Base-by-base conservation (phyloP, 1,140 invertebrate genomes). In the Temnothorax longispinosus region DNA sequence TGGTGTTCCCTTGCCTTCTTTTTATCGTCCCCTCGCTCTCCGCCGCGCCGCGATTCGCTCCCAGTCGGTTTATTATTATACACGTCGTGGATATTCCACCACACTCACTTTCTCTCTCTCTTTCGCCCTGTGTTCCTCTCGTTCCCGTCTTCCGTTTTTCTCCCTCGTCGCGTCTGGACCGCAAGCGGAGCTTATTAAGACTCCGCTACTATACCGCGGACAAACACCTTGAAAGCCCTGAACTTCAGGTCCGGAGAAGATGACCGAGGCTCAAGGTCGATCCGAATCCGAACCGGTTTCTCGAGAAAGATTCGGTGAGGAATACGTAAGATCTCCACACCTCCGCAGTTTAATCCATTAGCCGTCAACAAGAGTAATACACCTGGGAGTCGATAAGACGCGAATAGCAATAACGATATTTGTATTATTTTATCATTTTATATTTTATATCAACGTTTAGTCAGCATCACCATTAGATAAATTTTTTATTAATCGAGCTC, bases 241-340 rank as follows among this genome's bases (percentile, higher is more conserved):
- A 91, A 91, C 90, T 91, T 91, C 87, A 85, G 77, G n/a, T 27
- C 54, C 76, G 38, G 38, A 58, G 82, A 85, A 47, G 87, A 85
- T 85, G 89, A 91, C 85, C 77, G 85, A 75, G 69, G 74, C 89
- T 89, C 88, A 89, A 90, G 90, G 90, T 85, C 90, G 81, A 72
- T 74, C 75, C 87, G 89, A 90, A 90, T 91, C 89, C 76, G 81
- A 87, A 87, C 90, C 90, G 90, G 90, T 91, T 91, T 85, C 88
- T 85, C 84, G 81, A 78, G 41, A 87, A 91, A 89, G 90, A 80
- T 87, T 89, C 87, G 87, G 65, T 82, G 90, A 91, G 78, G 75
- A 88, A 91, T 85, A 90, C 72, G 71, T 86, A 90, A 82, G 88
- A 81, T 82, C 67, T 71, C 41, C 74, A 90, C 81, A 82, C 81